These are phyloP conservation scores for Nysson spinosus DNA, from an alignment of 2,888 invertebrate species.

Conservation along the genomic window DNA sequence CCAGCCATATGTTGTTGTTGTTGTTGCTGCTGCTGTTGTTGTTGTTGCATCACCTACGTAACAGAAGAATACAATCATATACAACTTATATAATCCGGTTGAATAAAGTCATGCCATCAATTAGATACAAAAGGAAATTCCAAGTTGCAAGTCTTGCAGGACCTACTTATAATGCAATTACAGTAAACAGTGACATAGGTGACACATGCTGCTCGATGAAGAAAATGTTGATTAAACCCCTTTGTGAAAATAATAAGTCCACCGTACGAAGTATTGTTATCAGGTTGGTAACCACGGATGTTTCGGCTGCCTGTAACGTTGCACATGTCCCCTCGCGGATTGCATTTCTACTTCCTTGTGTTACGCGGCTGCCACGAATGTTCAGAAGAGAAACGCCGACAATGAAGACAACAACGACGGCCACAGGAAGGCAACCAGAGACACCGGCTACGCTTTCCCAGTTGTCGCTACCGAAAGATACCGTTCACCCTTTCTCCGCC, in stretches of 20 bases:
- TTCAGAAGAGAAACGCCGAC: constrained; percentile 40
- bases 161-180: too few species aligned
- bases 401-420: constrained; percentile 37
- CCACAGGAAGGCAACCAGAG: constrained; percentile 35
- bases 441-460: constrained; percentile 21
- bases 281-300: constrained; percentile 35
- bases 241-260: too few species aligned
- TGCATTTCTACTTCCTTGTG: constrained; percentile 63
- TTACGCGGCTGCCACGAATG: constrained; percentile 57
- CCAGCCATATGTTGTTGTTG: constrained; percentile 78
- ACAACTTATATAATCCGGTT: not conserved
- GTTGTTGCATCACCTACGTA: constrained; percentile 76
- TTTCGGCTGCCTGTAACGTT: constrained; percentile 45
- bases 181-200: too few species aligned
- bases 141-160: too few species aligned
- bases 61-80: not conserved
- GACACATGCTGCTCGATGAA: too few species aligned
- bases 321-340: constrained; percentile 53
- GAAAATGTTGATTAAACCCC: too few species aligned
- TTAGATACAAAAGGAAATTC: too few species aligned
- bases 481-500: constrained; percentile 4
- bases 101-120: too few species aligned
- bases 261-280: constrained; percentile 54
- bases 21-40: too few species aligned
- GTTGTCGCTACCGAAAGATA: constrained; percentile 8